Evolutionary conservation across 2,113 vertebrate species (phyloP).

Genomic region (Pseudorasbora parva): DNA sequence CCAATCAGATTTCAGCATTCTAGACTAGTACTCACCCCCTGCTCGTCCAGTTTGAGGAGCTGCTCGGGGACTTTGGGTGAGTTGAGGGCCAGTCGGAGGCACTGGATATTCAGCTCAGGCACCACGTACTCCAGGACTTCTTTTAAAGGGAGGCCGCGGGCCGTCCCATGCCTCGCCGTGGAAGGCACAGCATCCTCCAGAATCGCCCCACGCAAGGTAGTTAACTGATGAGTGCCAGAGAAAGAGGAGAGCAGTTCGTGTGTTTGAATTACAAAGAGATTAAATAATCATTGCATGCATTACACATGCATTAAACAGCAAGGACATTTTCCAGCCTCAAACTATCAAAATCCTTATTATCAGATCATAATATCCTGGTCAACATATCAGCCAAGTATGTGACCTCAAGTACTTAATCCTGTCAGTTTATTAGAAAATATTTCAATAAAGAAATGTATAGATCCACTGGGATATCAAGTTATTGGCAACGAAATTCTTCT

Average conservation of each 20-base stretch:
- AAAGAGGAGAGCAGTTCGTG: not conserved
- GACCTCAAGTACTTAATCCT: not conserved
- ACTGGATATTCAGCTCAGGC: conserved; percentile 91
- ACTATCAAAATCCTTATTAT: not conserved
- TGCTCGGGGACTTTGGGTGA: conserved; percentile 92
- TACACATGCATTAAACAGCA: conserved; percentile 62
- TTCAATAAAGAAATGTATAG: not conserved
- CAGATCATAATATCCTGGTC: not conserved
- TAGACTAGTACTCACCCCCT: conserved; percentile 83
- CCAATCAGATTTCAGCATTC: not conserved
- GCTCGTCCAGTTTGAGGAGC: conserved; percentile 94
- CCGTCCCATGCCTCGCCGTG: conserved; percentile 89
- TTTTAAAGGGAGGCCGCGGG: conserved; percentile 92
- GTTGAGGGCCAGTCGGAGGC: conserved; percentile 87
- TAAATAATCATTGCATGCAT: not conserved
- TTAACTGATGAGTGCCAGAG: conserved; percentile 76
- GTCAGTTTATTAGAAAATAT: not conserved
- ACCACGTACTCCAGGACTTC: conserved; percentile 95
- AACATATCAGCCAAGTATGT: not conserved
- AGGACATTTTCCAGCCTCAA: conserved; percentile 67
- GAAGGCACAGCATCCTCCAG: conserved; percentile 94
- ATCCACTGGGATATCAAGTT: not conserved
- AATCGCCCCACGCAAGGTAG: conserved; percentile 93
- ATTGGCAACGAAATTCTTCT: not conserved
- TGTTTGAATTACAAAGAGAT: not conserved